Evolutionary conservation across 2,888 invertebrate genomes (phyloP).

Genomic region (Caenorhabditis sp.): DNA sequence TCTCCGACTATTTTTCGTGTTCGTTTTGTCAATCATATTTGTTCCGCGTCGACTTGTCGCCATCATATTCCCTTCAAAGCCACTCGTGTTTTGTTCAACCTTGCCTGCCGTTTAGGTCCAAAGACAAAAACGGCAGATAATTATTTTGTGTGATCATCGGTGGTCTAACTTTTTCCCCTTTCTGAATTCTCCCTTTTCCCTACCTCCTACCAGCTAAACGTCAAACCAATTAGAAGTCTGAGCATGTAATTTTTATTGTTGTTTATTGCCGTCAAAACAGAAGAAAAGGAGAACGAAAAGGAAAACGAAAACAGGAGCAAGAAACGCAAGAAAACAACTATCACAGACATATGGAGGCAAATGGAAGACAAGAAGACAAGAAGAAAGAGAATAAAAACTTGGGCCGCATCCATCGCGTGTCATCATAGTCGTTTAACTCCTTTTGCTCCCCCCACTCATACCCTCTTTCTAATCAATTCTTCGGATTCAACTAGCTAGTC

Average conservation of each 20-base stretch:
- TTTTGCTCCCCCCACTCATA: constrained; percentile 50
- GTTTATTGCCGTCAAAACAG: constrained; percentile 56
- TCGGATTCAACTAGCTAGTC: too few relatives aligned
- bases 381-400: constrained; percentile 21
- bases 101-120: constrained; percentile 18
- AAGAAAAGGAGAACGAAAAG: too few relatives aligned
- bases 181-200: background rate
- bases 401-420: constrained; percentile 51
- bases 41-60: constrained; percentile 4
- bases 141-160: constrained; percentile 5
- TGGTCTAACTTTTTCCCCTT: constrained; percentile 6
- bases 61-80: constrained; percentile 40
- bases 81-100: constrained; percentile 48
- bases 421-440: constrained; percentile 54
- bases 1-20: constrained; percentile 15
- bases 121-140: constrained; percentile 1
- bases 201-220: background rate
- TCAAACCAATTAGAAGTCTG: constrained; percentile 58
- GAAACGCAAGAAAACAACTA: constrained; percentile 40
- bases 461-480: constrained; percentile 42
- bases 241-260: constrained; percentile 57
- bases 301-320: too few relatives aligned
- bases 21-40: constrained; percentile 48
- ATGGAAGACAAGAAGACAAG: constrained; percentile 3
- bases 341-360: constrained; percentile 2